Evolutionary conservation across 2,888 invertebrate species (phyloP).

Genomic region (Sisyra terminalis): DNA sequence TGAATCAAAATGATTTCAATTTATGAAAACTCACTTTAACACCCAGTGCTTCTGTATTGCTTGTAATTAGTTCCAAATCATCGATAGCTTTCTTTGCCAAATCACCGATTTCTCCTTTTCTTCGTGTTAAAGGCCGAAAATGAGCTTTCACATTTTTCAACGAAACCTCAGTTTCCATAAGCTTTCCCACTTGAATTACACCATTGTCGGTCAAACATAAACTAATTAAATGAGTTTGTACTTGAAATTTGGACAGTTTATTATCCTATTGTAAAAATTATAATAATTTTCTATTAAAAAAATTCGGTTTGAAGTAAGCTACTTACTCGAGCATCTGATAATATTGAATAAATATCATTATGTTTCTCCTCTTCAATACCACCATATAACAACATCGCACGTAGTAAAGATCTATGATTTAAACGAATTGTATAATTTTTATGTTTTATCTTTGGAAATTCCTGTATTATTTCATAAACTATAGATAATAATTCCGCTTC

Average conservation of each 20-base stretch:
- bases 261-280: conserved; percentile 29
- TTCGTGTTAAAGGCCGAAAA: conserved; percentile 47
- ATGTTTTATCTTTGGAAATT: conserved; percentile 44
- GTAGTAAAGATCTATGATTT: conserved; percentile 62
- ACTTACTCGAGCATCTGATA: conserved; percentile 30
- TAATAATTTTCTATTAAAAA: background rate
- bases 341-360: conserved; percentile 29
- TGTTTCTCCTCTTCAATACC: conserved; percentile 58
- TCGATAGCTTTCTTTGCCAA: conserved; percentile 52
- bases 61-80: conserved; percentile 57
- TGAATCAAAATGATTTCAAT: conserved; percentile 3
- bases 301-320: conserved; percentile 8
- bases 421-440: conserved; percentile 52
- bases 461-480: conserved; percentile 54
- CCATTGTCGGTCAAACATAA: conserved; percentile 51
- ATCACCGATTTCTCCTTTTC: conserved; percentile 47
- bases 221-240: conserved; percentile 49
- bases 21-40: conserved; percentile 55
- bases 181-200: conserved; percentile 40
- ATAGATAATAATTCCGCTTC: conserved; percentile 77
- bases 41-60: conserved; percentile 54
- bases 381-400: conserved; percentile 61
- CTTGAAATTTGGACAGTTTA: conserved; percentile 48
- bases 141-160: conserved; percentile 40
- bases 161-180: conserved; percentile 50